Evolutionary conservation across 2,797 vertebrate species (phyloP).

Genomic region (Sciurus vulgaris): DNA sequence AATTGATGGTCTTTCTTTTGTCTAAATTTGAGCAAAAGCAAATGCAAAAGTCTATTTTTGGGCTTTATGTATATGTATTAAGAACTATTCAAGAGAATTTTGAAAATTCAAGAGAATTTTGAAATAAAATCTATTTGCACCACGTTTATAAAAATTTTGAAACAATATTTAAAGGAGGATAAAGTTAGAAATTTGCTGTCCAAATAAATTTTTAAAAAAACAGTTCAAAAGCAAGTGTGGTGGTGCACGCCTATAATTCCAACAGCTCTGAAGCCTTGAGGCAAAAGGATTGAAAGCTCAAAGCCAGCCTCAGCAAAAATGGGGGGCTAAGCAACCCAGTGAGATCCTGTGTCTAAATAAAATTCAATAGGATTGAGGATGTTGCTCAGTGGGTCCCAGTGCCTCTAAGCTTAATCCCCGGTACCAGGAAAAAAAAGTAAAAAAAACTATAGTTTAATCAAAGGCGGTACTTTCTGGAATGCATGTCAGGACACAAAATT

Average conservation of each 20-base stretch:
- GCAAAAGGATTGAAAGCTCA: too few relatives aligned
- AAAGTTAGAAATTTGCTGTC: not conserved
- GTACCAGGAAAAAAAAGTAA: not conserved
- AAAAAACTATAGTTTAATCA: not conserved
- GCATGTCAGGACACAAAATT: not conserved
- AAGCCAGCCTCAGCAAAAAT: too few relatives aligned
- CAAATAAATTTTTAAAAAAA: not conserved
- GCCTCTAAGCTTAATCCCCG: too few relatives aligned
- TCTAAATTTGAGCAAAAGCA: not conserved
- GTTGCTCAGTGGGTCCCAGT: too few relatives aligned
- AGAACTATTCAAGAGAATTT: conserved; percentile 4
- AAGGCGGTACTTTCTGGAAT: not conserved
- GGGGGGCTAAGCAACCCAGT: too few relatives aligned
- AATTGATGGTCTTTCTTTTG: not conserved
- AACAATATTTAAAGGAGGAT: not conserved
- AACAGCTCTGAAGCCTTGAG: too few relatives aligned
- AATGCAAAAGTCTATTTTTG: not conserved
- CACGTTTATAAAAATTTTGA: not conserved
- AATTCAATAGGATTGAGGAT: too few relatives aligned
- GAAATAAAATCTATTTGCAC: not conserved
- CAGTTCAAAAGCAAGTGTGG: not conserved
- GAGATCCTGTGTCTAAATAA: too few relatives aligned
- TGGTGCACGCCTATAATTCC: too few relatives aligned
- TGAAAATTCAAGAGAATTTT: not conserved
- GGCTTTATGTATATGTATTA: not conserved